A percentile compares a stretch with the other conserved stretches of the same genome.
Evolutionary conservation across 2,797 vertebrate genomes (phyloP).

Genomic region (Distichodus sexfasciatus): DNA sequence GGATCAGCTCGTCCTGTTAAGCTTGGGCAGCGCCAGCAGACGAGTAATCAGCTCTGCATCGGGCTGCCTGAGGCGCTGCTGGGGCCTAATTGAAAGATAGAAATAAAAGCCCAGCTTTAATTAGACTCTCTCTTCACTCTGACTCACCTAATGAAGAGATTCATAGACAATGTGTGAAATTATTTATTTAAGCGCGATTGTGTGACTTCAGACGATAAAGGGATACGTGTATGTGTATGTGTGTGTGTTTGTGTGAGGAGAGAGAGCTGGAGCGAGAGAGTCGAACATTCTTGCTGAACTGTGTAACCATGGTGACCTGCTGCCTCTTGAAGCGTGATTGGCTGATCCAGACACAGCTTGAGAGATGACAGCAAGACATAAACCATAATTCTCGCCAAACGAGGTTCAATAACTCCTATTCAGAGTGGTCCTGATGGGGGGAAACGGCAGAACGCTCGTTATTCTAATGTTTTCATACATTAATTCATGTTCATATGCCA

Average conservation of each 20-base stretch:
- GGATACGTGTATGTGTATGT: neutral
- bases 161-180: constrained; percentile 34
- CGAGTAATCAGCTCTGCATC: constrained; percentile 48
- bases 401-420: constrained; percentile 32
- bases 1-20: no score
- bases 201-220: constrained; percentile 17
- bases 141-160: constrained; percentile 56
- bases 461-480: constrained; percentile 35
- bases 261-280: neutral
- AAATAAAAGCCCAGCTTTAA: constrained; percentile 58
- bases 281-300: constrained; percentile 46
- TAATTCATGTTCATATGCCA: constrained; percentile 10
- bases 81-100: constrained; percentile 56
- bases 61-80: constrained; percentile 44
- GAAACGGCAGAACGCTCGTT: constrained; percentile 14
- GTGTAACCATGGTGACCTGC: constrained; percentile 61
- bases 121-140: constrained; percentile 52
- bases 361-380: constrained; percentile 44
- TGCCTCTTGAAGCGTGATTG: constrained; percentile 52
- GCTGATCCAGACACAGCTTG: constrained; percentile 45
- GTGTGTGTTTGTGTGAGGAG: neutral
- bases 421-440: neutral
- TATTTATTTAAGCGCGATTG: constrained; percentile 46
- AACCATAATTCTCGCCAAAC: constrained; percentile 28
- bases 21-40: no score